Evolutionary conservation across 2,113 vertebrate species (phyloP), one percentile per base, ranked within the genome.

Genomic region (Pavo muticus): DNA sequence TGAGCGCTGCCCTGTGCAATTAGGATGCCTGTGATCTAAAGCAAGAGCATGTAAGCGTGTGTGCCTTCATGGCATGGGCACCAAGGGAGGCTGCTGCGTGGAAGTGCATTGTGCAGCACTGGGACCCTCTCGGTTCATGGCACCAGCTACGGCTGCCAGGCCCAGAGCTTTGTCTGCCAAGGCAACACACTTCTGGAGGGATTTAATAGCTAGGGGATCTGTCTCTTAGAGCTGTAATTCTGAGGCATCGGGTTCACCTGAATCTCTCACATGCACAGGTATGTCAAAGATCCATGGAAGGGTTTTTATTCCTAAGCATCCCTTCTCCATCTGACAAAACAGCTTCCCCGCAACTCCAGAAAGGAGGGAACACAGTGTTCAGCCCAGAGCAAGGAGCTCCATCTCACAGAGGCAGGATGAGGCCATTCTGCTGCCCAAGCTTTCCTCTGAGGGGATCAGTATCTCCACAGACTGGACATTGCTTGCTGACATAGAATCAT

Each of bases 401-500:
- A 21, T 52, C 30, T 30, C 24, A 14, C 35, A 35, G 10, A 70
- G 25, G 44, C 25, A 77, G 70, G 45, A 35, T 8, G 32, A 64
- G 27, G 52, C 7, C 2, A 48, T 27, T 45, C 1, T 1, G 23
- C 47, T 82, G 27, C 9, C n/a, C 1, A 1, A 40, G 27, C 57
- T 71, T 0, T 0, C 11, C n/a, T 59, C 61, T 50, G 32, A 50
- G 39, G 56, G 23, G n/a, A 85, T 69, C 39, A 19, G 11, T 19
- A 11, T 61, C 29, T 72, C 61, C 59, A 69, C 18, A 21, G 14
- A 11, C 48, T 45, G 14, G 27, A 14, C 42, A 19, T 24, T 45
- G 52, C 63, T 23, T 60, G 44, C 5, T 30, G 27, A 54, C 27
- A 5, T 29, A 29, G 14, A 54, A 16, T 29, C 52, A 54, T 54